Evolutionary conservation across 1,140 invertebrate genomes (phyloP), one percentile per base, ranked within the genome.

Genomic region (Pantala flavescens): DNA sequence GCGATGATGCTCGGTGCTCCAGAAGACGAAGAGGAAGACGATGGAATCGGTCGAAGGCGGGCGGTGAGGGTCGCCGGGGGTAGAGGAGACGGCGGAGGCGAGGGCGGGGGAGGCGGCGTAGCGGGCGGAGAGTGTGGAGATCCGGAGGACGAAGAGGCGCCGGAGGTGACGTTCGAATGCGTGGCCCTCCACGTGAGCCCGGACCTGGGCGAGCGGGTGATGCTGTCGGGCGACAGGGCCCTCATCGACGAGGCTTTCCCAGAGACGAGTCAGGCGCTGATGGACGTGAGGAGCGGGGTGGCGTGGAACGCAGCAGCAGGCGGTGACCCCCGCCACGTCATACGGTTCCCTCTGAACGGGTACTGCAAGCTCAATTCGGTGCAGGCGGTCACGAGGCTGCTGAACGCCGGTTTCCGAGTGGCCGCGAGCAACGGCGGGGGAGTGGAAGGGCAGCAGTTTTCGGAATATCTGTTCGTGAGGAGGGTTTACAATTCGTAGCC

Each of bases 341-440:
- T 96, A 73, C 86, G 95, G 70, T 96, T 96, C 81, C 94, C 94
- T 1, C 83, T 97, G 14, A 97, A 97, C 82, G 93, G 94, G 76
- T 96, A 94, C 82, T 96, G 93, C 83, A 96, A 96, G 81, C 83
- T 97, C 24, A 96, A 95, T 81, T 95, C 93, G 16, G 88, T 96
- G 49, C 93, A 96, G 83, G 93, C 93, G 36, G 91, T 96, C 76
- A 92, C 92, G 76, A 88, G 93, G 80, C 86, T 97, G 24, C 84
- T 96, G n/a, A 95, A 95, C 82, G 86, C 90, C 75, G 90, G 90
- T 43, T 96, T 96, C 81, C 86, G 86, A 75, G 87, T 96, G 70
- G 88, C 90, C 12, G 93, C 93, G 0, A 93, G 92, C 79, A 94
- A 91, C 79, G 93, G 93, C 0, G 93, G 93, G 11, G 93, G 93